These are phyloP conservation scores for Eretmochelys imbricata DNA, from an alignment of 2,113 vertebrate species.

Conservation along the genomic window DNA sequence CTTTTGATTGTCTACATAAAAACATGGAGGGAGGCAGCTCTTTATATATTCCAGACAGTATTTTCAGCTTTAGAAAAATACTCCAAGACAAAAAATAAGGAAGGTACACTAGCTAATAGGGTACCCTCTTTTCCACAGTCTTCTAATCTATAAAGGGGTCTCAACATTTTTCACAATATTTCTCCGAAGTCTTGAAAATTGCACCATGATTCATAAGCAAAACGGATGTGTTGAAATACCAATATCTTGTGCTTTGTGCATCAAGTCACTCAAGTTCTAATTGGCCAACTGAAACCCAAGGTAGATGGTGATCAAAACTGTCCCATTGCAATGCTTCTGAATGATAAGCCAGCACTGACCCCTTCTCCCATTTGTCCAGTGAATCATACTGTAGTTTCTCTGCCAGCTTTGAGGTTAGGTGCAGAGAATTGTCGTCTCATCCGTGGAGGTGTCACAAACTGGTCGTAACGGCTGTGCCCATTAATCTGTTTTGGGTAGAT, in stretches of 20 bases:
- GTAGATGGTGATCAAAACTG: constrained; percentile 16
- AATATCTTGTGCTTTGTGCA: constrained; percentile 21
- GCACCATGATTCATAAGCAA: constrained; percentile 28
- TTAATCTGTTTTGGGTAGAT: constrained; percentile 78
- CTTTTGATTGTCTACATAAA: constrained; percentile 71
- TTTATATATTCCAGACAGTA: constrained; percentile 67
- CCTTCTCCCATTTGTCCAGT: constrained; percentile 45
- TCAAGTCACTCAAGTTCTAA: neutral
- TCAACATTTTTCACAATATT: constrained; percentile 31
- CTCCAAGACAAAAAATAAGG: constrained; percentile 58
- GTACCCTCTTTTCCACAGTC: constrained; percentile 35
- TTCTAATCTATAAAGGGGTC: constrained; percentile 37
- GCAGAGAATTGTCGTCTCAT: constrained; percentile 96
- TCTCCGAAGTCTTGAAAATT: constrained; percentile 49
- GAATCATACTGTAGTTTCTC: constrained; percentile 92
- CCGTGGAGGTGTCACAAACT: constrained; percentile 88
- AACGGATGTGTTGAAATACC: constrained; percentile 18
- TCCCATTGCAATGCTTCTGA: neutral
- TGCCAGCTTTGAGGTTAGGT: constrained; percentile 93
- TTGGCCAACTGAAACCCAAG: constrained; percentile 2
- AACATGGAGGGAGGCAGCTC: constrained; percentile 60
- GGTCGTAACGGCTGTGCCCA: constrained; percentile 77
- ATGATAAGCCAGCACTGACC: neutral
- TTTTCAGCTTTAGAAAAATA: constrained; percentile 69
- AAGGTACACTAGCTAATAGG: constrained; percentile 53